These are phyloP conservation scores for Danio albolineatus DNA, from an alignment of 2,797 vertebrate genomes.

Conservation along the genomic window DNA sequence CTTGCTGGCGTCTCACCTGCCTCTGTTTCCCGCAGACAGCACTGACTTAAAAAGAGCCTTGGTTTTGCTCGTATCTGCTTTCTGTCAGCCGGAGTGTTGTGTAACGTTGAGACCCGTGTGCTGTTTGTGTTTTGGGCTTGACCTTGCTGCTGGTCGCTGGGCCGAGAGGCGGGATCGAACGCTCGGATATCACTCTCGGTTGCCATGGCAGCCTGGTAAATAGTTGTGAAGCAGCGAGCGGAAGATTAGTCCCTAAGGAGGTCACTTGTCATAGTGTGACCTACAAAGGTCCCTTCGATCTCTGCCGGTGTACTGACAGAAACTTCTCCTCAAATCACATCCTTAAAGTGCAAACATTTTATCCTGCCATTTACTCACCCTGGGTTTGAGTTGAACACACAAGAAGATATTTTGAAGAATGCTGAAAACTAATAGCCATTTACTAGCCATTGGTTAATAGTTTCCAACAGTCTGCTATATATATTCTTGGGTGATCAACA, in stretches of 20 bases:
- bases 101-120: constrained; percentile 11
- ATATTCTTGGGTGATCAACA: too few species aligned
- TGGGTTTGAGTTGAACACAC: too few species aligned
- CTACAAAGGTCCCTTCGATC: constrained; percentile 47
- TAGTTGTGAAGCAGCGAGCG: constrained; percentile 50
- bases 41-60: constrained; percentile 32
- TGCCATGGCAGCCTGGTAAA: constrained; percentile 61
- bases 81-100: constrained; percentile 32
- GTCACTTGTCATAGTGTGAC: constrained; percentile 55
- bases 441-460: too few species aligned
- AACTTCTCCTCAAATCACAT: constrained; percentile 35
- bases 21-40: constrained; percentile 9
- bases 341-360: neutral
- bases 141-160: neutral
- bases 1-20: constrained; percentile 44
- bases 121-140: constrained; percentile 19
- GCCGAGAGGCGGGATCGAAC: neutral
- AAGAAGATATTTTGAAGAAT: too few species aligned
- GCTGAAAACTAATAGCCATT: too few species aligned
- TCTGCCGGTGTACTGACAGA: constrained; percentile 27
- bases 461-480: too few species aligned
- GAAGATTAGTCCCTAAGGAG: constrained; percentile 54
- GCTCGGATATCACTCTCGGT: constrained; percentile 30
- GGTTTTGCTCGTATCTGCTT: constrained; percentile 40
- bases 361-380: too few species aligned